Conservation (phyloP, 2,797 vertebrate genomes). For the Gobionotothen gibberifrons region DNA sequence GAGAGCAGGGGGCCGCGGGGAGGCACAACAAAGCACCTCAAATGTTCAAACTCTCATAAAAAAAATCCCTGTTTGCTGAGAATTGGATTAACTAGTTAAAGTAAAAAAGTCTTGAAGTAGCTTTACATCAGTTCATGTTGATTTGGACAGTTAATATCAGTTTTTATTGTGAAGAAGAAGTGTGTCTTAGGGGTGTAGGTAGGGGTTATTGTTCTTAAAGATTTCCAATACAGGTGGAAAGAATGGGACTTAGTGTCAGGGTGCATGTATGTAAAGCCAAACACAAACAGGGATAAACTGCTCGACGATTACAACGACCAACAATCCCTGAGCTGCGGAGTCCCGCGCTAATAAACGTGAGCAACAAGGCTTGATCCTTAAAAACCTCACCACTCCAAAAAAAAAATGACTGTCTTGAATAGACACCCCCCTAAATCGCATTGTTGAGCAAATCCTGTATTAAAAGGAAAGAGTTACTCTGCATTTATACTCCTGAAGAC, state of each 20-base stretch:
- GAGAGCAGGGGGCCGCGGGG: conserved; percentile 47
- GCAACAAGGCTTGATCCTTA: conserved; percentile 81
- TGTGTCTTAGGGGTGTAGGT: conserved; percentile 56
- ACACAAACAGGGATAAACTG: conserved; percentile 77
- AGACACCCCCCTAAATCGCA: conserved; percentile 92
- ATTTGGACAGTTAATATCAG: conserved; percentile 60
- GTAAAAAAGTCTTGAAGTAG: conserved; percentile 29
- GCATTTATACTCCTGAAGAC: conserved; percentile 97
- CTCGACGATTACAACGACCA: conserved; percentile 68
- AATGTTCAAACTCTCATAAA: conserved; percentile 62
- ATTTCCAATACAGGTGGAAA: conserved; percentile 46
- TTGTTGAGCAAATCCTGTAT: conserved; percentile 98
- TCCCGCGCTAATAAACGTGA: conserved; percentile 78
- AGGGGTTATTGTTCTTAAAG: conserved; percentile 68
- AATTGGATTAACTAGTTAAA: conserved; percentile 68
- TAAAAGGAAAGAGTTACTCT: conserved; percentile 93
- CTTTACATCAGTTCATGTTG: conserved; percentile 58
- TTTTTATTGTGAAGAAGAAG: conserved; percentile 44
- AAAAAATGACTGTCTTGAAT: conserved; percentile 88
- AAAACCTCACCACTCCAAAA: conserved; percentile 74
- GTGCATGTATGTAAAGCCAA: conserved; percentile 55
- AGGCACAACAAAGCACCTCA: conserved; percentile 49
- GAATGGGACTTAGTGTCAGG: conserved; percentile 68
- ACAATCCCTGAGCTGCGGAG: conserved; percentile 70
- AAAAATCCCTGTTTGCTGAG: conserved; percentile 45